These are phyloP conservation scores for Eupithecia vulgata DNA, from an alignment of 2,888 invertebrate species.

Conservation along the genomic window DNA sequence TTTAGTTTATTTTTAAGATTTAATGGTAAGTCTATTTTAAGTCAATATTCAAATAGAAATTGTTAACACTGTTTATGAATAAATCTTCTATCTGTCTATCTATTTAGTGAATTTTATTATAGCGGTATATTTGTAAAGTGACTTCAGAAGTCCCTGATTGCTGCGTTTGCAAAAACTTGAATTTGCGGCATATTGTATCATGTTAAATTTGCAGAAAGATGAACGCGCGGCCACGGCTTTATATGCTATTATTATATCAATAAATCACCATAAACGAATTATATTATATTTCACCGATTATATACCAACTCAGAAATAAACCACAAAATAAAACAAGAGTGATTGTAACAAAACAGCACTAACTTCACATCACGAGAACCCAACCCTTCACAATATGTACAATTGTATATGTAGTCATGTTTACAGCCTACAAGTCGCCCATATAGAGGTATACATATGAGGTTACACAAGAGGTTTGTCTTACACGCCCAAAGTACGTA, in stretches of 20 bases:
- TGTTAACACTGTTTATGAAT: too few species aligned
- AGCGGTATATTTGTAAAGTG: background rate
- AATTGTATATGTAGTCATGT: conserved; percentile 51
- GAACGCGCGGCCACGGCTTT: background rate
- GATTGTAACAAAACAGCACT: conserved; percentile 4
- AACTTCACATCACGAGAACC: conserved; percentile 12
- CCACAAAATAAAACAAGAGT: background rate
- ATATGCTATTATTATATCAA: background rate
- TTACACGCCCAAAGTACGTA: conserved; percentile 45
- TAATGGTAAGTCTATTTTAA: too few species aligned
- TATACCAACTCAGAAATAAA: background rate
- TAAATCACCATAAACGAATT: background rate
- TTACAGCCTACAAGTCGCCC: conserved; percentile 58
- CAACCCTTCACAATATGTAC: conserved; percentile 34
- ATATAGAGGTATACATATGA: conserved; percentile 42
- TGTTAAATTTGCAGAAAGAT: too few species aligned
- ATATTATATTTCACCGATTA: background rate
- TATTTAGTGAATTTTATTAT: too few species aligned
- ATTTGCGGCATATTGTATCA: too few species aligned
- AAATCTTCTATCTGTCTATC: too few species aligned
- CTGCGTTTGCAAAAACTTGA: too few species aligned
- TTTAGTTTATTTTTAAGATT: too few species aligned
- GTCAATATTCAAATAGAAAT: too few species aligned
- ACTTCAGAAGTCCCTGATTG: too few species aligned
- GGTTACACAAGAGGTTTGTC: conserved; percentile 48